These are phyloP conservation scores for Dendroctonus ponderosae DNA, from an alignment of 1,140 invertebrate species.

Conservation along the genomic window DNA sequence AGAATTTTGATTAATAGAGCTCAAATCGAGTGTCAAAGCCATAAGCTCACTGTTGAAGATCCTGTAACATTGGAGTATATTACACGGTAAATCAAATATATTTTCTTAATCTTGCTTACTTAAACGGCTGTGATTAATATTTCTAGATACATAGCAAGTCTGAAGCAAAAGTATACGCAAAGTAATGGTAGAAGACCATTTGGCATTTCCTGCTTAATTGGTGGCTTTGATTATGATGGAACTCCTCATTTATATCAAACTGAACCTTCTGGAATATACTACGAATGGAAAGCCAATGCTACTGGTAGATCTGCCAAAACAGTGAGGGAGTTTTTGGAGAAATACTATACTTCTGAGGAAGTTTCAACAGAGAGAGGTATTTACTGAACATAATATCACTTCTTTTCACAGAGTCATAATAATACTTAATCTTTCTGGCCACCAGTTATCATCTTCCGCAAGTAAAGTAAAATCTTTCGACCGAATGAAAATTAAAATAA, in stretches of 20 bases:
- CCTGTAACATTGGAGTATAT: slow-evolving; percentile 99
- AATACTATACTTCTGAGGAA: slow-evolving; percentile 88
- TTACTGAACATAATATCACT: too few species aligned
- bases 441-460: too few species aligned
- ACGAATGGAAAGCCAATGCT: slow-evolving; percentile 99
- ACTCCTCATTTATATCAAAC: slow-evolving; percentile 97
- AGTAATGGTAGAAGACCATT: slow-evolving; percentile 98
- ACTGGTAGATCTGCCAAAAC: slow-evolving; percentile 97
- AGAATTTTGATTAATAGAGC: slow-evolving; percentile 96
- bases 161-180: slow-evolving; percentile 97
- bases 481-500: too few species aligned
- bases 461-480: too few species aligned
- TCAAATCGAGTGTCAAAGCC: slow-evolving; percentile 97
- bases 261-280: slow-evolving; percentile 98
- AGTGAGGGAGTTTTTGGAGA: slow-evolving; percentile 97
- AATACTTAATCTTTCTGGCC: neutral
- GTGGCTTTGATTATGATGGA: slow-evolving; percentile 97
- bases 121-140: neutral
- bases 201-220: slow-evolving; percentile 96
- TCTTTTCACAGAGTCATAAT: too few species aligned
- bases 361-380: slow-evolving; percentile 75
- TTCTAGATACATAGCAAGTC: slow-evolving; percentile 60
- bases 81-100: slow-evolving; percentile 57
- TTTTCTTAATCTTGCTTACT: too few species aligned
- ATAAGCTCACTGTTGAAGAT: slow-evolving; percentile 98